These are phyloP conservation scores for Mythimna loreyi DNA, from an alignment of 2,888 invertebrate genomes.

Conservation along the genomic window DNA sequence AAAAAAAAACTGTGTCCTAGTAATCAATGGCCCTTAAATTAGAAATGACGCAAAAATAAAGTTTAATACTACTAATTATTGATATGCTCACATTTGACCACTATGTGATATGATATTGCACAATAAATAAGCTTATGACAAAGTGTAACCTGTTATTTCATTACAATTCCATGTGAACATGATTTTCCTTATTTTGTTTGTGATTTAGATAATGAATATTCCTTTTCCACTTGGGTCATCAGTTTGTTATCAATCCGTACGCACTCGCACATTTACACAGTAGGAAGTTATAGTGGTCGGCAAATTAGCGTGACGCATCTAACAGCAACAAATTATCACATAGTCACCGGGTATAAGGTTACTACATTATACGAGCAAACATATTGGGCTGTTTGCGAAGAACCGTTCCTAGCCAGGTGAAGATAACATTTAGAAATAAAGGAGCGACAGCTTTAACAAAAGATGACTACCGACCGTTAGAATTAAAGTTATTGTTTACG, in stretches of 20 bases:
- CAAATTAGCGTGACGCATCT: conserved; percentile 41
- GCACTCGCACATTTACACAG: conserved; percentile 17
- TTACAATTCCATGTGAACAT: neutral
- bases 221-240: neutral
- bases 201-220: conserved; percentile 31
- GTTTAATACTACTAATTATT: no score
- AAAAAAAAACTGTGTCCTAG: no score
- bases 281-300: conserved; percentile 31
- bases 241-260: conserved; percentile 16
- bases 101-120: conserved; percentile 1
- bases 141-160: neutral
- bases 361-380: conserved; percentile 1
- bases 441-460: no score
- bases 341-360: conserved; percentile 13
- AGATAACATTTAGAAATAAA: no score
- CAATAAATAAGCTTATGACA: conserved; percentile 12
- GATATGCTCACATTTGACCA: no score
- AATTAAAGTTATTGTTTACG: no score
- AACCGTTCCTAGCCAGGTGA: neutral
- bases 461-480: no score
- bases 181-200: conserved; percentile 5
- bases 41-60: neutral
- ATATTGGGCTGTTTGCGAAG: neutral
- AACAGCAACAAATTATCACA: conserved; percentile 47
- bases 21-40: neutral